Evolutionary conservation across 2,113 vertebrate genomes (phyloP).

Genomic region (Halichoerus grypus): DNA sequence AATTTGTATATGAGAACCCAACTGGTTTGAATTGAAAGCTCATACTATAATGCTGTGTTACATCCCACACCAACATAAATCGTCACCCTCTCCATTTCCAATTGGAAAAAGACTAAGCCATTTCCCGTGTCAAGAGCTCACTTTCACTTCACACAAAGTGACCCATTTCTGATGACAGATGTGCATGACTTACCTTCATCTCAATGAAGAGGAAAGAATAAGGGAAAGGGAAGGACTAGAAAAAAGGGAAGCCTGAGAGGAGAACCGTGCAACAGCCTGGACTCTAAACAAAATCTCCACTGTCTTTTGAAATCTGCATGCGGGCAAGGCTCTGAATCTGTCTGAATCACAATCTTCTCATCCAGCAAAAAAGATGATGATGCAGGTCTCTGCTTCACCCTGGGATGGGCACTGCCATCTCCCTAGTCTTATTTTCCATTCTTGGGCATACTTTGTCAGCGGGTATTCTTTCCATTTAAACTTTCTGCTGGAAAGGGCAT

Average conservation of each 20-base stretch:
- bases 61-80: not conserved
- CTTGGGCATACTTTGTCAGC: not conserved
- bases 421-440: not conserved
- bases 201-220: not conserved
- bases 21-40: not conserved
- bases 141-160: not conserved
- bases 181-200: not conserved
- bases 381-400: not conserved
- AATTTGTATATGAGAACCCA: slow-evolving; percentile 38
- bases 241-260: not conserved
- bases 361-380: not conserved
- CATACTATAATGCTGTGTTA: not conserved
- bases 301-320: not conserved
- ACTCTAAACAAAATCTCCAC: not conserved
- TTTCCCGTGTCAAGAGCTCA: not conserved
- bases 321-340: not conserved
- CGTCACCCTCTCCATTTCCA: not conserved
- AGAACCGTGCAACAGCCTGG: not conserved
- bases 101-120: not conserved
- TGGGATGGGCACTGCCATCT: not conserved
- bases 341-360: slow-evolving; percentile 40
- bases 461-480: not conserved
- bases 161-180: not conserved
- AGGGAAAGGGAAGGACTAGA: not conserved
- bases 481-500: not conserved